Evolutionary conservation across 2,888 invertebrate species (phyloP).

Genomic region (Phyllotreta cruciferae): DNA sequence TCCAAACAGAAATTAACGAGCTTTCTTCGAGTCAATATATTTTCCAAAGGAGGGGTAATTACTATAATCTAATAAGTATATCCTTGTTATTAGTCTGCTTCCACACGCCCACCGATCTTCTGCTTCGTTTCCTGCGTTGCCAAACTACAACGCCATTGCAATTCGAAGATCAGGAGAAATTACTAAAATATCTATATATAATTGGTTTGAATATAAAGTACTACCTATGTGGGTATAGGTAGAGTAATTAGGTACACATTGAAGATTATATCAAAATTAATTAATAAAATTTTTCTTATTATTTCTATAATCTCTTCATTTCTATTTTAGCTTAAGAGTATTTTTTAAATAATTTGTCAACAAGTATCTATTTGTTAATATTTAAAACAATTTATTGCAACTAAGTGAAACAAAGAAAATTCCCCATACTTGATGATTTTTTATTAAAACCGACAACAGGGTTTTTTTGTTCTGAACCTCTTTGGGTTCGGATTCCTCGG

Average conservation of each 20-base stretch:
- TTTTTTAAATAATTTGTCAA: too few species aligned
- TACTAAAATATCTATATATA: not conserved
- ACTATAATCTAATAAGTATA: slow-evolving; percentile 58
- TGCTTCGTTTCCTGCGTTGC: slow-evolving; percentile 7
- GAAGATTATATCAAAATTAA: too few species aligned
- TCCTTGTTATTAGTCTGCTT: slow-evolving; percentile 55
- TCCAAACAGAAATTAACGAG: slow-evolving; percentile 30
- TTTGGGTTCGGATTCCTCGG: slow-evolving; percentile 11
- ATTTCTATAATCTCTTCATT: too few species aligned
- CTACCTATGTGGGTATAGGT: too few species aligned
- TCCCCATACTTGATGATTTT: not conserved
- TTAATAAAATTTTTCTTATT: too few species aligned
- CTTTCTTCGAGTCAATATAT: slow-evolving; percentile 41
- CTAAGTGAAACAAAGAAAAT: too few species aligned
- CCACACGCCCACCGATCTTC: slow-evolving; percentile 56
- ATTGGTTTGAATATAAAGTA: too few species aligned
- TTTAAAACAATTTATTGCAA: too few species aligned
- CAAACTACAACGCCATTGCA: not conserved
- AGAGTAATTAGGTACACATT: too few species aligned
- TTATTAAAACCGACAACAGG: not conserved
- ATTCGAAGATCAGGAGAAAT: not conserved
- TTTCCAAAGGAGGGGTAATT: slow-evolving; percentile 51
- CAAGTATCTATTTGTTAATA: too few species aligned
- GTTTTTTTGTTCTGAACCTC: slow-evolving; percentile 2
- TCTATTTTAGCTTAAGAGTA: too few species aligned